Base-by-base conservation (phyloP, 1,140 invertebrate genomes). In the Bombus waltoni region DNA sequence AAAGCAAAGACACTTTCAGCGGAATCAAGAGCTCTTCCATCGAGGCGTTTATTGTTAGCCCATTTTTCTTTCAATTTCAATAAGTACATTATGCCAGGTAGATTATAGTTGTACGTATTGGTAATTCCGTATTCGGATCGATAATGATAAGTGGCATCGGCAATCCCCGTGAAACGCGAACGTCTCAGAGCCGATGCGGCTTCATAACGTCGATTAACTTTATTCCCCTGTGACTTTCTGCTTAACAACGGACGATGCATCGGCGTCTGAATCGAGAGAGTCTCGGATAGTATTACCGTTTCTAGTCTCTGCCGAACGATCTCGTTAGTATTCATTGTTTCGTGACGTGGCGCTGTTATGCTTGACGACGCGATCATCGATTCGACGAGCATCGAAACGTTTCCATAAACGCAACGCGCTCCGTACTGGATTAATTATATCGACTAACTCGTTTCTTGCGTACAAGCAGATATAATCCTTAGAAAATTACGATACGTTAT, bases 91-190 rank as follows among this genome's bases (percentile, higher is more conserved):
- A 57, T 70, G n/a, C 6, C 15, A 35, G 73, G 4, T 11, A 35
- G 38, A 83, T 83, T 77, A 83, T 28, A 42, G 35, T 1, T 66
- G n/a, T 53, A 8, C 47, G 3, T 15, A 40, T 28, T 57, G 38
- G 9, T 70, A 76, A 77, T 76, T 53, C 47, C 15, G 18, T 47
- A 77, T 76, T 83, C 73, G 76, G 28, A 40, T 83, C 73, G 38
- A 57, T 83, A 77, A 83, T 42, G 81, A 83, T 22, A 62, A 83
- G 65, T 76, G 72, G 35, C 59, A 66, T 22, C 13, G 38, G 18
- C 6, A 53, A 76, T 66, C 44, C 4, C 32, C 35, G 4, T 11
- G n/a, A 40, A 62, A 74, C 32, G 10, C 1, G 18, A 73, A 73
- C 35, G 28, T 77, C 38, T 57, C 9, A 44, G 22, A 22, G 28